Evolutionary conservation across 2,888 invertebrate genomes (phyloP).

Genomic region (Dorcus parallelipipedus): DNA sequence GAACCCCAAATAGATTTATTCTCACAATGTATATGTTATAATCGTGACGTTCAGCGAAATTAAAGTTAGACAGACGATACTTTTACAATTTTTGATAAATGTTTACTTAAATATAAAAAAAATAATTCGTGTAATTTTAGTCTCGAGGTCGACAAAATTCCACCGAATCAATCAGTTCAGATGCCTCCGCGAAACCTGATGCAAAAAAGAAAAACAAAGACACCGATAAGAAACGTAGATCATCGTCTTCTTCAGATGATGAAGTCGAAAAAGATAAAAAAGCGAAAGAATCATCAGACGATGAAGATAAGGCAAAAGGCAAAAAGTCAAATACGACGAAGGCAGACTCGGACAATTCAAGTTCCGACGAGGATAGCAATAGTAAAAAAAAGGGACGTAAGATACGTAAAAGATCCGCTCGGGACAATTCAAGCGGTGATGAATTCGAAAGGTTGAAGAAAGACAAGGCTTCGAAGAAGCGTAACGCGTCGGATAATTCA

Average conservation of each 20-base stretch:
- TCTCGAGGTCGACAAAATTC: conserved; percentile 11
- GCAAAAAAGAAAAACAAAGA: conserved; percentile 19
- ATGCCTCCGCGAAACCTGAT: conserved; percentile 13
- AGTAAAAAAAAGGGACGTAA: conserved; percentile 20
- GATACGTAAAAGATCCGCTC: conserved; percentile 38
- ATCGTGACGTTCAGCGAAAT: too few species aligned
- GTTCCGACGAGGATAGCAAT: conserved; percentile 26
- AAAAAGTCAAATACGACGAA: conserved; percentile 24
- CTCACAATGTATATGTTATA: too few species aligned
- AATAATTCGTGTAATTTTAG: background rate
- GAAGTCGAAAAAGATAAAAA: conserved; percentile 1
- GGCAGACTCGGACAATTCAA: background rate
- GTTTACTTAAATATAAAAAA: too few species aligned
- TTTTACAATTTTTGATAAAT: too few species aligned
- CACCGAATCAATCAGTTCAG: conserved; percentile 8
- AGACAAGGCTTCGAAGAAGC: conserved; percentile 15
- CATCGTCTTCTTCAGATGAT: background rate
- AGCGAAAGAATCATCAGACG: conserved; percentile 7
- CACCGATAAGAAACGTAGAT: conserved; percentile 7
- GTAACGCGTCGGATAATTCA: conserved; percentile 44
- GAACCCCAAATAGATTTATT: too few species aligned
- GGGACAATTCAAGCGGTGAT: conserved; percentile 34
- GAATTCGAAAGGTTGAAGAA: conserved; percentile 17
- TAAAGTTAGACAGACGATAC: too few species aligned
- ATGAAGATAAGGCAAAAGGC: conserved; percentile 43